These are phyloP conservation scores for Anarsia innoxiella DNA, from an alignment of 2,888 invertebrate species.

Conservation along the genomic window DNA sequence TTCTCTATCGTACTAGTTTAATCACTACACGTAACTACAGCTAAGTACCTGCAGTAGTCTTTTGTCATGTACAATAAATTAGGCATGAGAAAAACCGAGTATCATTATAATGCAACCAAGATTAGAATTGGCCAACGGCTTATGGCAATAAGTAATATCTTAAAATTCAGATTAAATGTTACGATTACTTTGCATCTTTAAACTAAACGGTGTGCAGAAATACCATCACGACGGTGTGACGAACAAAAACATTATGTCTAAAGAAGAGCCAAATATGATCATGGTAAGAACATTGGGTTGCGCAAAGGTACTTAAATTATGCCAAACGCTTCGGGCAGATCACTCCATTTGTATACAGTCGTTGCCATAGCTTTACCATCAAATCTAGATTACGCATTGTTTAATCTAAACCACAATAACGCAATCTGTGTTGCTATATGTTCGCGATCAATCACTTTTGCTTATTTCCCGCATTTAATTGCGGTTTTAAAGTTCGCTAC, in stretches of 20 bases:
- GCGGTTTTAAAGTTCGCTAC: not conserved
- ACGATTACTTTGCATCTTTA: too few relatives aligned
- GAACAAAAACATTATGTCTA: constrained; percentile 25
- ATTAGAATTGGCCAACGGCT: not conserved
- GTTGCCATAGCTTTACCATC: too few relatives aligned
- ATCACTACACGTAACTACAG: not conserved
- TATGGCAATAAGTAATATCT: not conserved
- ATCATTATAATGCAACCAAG: not conserved
- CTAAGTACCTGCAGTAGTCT: not conserved
- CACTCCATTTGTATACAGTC: constrained; percentile 1
- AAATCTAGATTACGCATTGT: too few relatives aligned
- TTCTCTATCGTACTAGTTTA: not conserved
- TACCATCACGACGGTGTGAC: constrained; percentile 27
- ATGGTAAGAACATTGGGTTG: too few relatives aligned
- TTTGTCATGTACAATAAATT: not conserved
- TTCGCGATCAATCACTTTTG: not conserved
- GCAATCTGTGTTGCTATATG: not conserved
- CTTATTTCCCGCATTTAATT: not conserved
- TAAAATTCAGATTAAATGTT: constrained; percentile 3
- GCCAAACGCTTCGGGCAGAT: constrained; percentile 1
- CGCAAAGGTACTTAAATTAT: too few relatives aligned
- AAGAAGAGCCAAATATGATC: constrained; percentile 21
- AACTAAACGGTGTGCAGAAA: too few relatives aligned
- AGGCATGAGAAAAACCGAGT: not conserved
- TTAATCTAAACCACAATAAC: too few relatives aligned